Base-by-base conservation (phyloP, 2,113 vertebrate species). In the Alligator mississippiensis region DNA sequence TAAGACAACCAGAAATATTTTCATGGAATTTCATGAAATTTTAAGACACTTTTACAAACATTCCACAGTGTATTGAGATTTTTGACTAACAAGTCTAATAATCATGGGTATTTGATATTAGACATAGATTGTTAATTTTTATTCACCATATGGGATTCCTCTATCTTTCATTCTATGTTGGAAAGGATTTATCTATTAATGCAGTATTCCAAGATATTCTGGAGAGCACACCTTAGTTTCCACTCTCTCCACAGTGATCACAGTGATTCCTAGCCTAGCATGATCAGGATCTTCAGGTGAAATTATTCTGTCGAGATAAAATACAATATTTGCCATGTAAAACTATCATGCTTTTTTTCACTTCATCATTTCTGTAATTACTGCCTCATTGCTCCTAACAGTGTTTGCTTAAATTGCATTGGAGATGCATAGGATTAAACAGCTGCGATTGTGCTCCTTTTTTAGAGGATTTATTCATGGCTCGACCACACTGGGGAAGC, bases 401-500 rank as follows among this genome's bases (percentile, higher is more conserved):
- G 89, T 66, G 3, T 88, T 76, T 84, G 5, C 19, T 61, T 77
- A 0, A 6, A n/a, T 54, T 62, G 54, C 54, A 77, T 62, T 54
- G 54, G 83, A 75, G 89, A 54, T 12, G 89, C 27, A 13, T 22
- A 54, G 30, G 30, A 34, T 25, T 79, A 13, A 90, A 68, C 28
- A 38, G 72, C 30, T 3, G 2, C 38, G 21, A 77, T 62, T 63
- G 57, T 75, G 9, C 80, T 84, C 91, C 62, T 90, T 93, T 97
- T 96, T 80, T 96, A 98, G 98, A 95, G 75, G 72, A 92, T 9
- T 91, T 97, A 30, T 34, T 99, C 90, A 98, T 95, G 90, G 96
- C 34, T 89, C 98, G 98, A 75, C 97, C 96, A 55, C 95, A 97
- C 1, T 98, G 98, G 98, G 90, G 96, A 88, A 97, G 96, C 66